Evolutionary conservation across 2,797 vertebrate species (phyloP), one percentile per base, ranked within the genome.

Genomic region (Artibeus jamaicensis): DNA sequence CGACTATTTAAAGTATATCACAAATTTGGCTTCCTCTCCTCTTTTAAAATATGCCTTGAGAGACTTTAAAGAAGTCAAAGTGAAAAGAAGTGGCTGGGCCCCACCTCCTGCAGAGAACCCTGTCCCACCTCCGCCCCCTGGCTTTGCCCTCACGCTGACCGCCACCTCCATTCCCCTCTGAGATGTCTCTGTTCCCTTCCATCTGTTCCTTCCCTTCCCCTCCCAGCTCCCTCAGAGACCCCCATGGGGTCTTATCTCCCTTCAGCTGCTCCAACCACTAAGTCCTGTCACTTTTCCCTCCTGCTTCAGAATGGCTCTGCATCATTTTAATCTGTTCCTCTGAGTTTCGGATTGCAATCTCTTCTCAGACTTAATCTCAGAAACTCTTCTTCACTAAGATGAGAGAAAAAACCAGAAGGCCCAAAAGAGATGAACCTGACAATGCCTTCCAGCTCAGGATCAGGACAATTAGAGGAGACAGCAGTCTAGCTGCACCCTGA

Each of bases 281-380:
- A 42, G 18, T 55, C 11, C 29, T 76, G 9, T 94, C 78, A 42
- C 82, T 53, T 44, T 67, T 44, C 5, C 0, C n/a, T 79, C 5
- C 22, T 50, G 82, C 57, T 59, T 91, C 44, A 22, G 19, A 55
- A 39, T 42, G 46, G 57, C 48, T 89, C 29, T 3, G 79, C 55
- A 57, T 68, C 86, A 53, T 62, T 95, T 95, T 84, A 89, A 96
- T 93, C 93, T 89, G 39, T 89, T 96, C 89, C 92, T 78, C 55
- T 67, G 70, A 71, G 67, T 42, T 96, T 89, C 96, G 81, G 18
- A 62, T 96, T 91, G 48, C 57, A 55, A n/a, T 86, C 89, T 93
- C 50, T 86, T 85, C 87, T 39, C 24, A 95, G 57, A 94, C 67
- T 84, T 94, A 68, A 94, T 94, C 91, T 96, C 73, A 89, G 88